phyloP scores from a whole-genome alignment of 2,888 invertebrate genomes.

The Dasypogon diadema region DNA sequence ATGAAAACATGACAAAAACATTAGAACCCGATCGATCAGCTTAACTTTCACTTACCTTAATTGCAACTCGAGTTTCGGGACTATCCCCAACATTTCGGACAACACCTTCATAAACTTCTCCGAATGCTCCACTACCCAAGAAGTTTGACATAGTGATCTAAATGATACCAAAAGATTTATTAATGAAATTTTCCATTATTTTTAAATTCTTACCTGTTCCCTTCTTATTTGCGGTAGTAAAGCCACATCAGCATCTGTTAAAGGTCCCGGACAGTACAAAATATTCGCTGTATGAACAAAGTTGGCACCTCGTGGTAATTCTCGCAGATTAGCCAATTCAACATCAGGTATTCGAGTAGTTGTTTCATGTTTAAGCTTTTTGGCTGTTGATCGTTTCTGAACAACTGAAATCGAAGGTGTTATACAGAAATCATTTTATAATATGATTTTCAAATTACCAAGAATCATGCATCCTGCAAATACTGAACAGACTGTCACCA shows the following conservation, averaged over 20 bases:
- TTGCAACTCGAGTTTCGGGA: conserved; percentile 85
- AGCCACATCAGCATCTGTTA: conserved; percentile 83
- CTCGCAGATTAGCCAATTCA: conserved; percentile 87
- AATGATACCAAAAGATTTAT: background rate
- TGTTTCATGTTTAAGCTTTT: conserved; percentile 75
- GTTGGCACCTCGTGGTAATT: conserved; percentile 77
- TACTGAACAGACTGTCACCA: conserved; percentile 65
- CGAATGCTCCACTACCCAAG: conserved; percentile 96
- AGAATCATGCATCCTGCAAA: conserved; percentile 62
- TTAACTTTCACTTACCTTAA: conserved; percentile 86
- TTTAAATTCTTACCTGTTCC: conserved; percentile 72
- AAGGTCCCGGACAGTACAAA: conserved; percentile 76
- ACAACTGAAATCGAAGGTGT: conserved; percentile 71
- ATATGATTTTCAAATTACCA: conserved; percentile 59
- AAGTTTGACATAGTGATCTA: conserved; percentile 85
- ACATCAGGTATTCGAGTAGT: conserved; percentile 77
- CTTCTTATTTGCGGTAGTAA: conserved; percentile 87
- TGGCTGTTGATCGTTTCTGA: conserved; percentile 75
- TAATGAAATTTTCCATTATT: background rate
- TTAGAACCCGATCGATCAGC: too few relatives aligned
- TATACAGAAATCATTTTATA: too few relatives aligned
- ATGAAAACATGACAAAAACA: too few relatives aligned
- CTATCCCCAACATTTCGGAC: conserved; percentile 77
- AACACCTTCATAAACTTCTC: conserved; percentile 95
- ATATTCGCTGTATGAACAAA: conserved; percentile 88